Conservation (phyloP, 2,113 vertebrate genomes). For the Sturnus vulgaris region DNA sequence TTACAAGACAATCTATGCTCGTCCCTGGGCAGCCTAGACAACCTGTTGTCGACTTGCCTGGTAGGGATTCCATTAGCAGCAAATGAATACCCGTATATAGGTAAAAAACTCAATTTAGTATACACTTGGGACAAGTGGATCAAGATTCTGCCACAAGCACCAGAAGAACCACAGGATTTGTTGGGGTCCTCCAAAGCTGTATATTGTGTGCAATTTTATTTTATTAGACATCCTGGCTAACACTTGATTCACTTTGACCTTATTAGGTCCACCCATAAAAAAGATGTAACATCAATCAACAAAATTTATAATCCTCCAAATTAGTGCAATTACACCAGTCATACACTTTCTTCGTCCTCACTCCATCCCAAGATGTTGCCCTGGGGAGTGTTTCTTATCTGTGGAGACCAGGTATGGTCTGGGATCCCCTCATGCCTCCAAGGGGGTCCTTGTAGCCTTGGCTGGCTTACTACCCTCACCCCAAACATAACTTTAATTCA, state of each 20-base stretch:
- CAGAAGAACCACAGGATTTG: not conserved
- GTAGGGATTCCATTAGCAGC: not conserved
- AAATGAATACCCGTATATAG: not conserved
- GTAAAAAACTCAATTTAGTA: not conserved
- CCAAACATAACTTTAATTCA: not conserved
- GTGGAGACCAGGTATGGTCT: not conserved
- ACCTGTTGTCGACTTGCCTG: not conserved
- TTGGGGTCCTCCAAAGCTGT: not conserved
- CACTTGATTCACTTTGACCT: not conserved
- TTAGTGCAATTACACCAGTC: not conserved
- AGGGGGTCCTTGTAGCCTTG: not conserved
- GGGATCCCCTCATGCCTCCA: not conserved
- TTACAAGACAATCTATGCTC: not conserved
- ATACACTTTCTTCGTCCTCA: not conserved
- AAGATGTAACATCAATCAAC: not conserved
- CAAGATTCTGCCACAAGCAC: not conserved
- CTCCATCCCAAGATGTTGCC: not conserved
- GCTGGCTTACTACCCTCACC: not conserved
- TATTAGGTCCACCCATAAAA: not conserved
- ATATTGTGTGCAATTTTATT: no score
- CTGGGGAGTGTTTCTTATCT: not conserved
- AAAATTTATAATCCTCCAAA: not conserved
- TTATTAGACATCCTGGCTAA: not conserved
- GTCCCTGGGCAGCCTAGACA: not conserved
- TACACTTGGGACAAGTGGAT: not conserved